These are phyloP conservation scores for Phrynosoma blainvillii DNA, from an alignment of 2,113 vertebrate species.

Conservation along the genomic window DNA sequence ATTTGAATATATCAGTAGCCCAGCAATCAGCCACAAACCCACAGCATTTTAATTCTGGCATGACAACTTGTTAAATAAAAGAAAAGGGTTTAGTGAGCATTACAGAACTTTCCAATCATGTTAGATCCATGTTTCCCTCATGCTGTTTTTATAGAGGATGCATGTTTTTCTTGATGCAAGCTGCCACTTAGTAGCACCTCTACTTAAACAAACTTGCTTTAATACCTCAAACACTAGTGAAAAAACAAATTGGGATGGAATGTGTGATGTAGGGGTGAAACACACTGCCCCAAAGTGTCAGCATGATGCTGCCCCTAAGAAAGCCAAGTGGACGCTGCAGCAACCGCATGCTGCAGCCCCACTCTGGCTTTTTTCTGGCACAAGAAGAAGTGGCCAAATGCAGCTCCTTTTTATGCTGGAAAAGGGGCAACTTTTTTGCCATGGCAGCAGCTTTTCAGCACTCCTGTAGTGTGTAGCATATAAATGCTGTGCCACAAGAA, in stretches of 20 bases:
- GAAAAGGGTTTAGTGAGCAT: neutral
- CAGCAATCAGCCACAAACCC: neutral
- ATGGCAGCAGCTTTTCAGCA: no score
- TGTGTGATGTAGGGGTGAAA: neutral
- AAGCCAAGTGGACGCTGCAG: no score
- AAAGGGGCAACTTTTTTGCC: no score
- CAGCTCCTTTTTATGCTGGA: no score
- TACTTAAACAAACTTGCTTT: neutral
- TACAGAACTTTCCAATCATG: neutral
- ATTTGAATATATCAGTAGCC: neutral
- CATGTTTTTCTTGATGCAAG: neutral
- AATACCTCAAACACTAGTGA: neutral
- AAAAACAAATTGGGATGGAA: neutral
- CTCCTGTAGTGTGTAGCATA: no score
- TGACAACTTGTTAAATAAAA: slow-evolving; percentile 4
- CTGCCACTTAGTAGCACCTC: neutral
- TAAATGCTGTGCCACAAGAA: no score
- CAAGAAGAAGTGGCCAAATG: no score
- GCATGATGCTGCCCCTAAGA: no score
- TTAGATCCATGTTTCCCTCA: neutral
- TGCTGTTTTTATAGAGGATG: neutral
- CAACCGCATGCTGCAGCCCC: no score
- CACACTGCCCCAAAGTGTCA: no score
- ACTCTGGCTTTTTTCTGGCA: no score
- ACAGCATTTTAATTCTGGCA: neutral